Evolutionary conservation across 1,140 invertebrate genomes (phyloP), one percentile per base, ranked within the genome.

Genomic region (Orchestia grillus): DNA sequence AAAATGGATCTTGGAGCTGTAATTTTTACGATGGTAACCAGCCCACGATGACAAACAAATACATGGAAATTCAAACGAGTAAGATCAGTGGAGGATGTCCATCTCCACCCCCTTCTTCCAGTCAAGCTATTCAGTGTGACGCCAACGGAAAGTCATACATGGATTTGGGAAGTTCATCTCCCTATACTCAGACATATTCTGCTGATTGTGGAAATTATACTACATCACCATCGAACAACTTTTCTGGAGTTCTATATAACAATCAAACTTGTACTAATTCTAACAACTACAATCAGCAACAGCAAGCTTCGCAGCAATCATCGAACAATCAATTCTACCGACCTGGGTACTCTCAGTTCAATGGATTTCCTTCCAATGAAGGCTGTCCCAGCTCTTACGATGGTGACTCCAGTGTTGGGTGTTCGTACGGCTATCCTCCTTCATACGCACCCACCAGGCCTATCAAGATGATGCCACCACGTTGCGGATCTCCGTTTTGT

Each of bases 81-180:
- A 88, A 92, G 36, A 91, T 91, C n/a, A 47, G 95, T 41, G 87
- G 62, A 87, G 95, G 45, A 16, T 77, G 57, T 87, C 41, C 95
- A 57, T 42, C 95, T 44, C 95, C 95, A 41, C 95, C 62, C 95
- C 96, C 44, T 91, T 87, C 95, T 43, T 47, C 95, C 47, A 97
- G 98, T 97, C 98, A 98, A 97, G 99, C 98, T 97, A 99, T 99
- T 97, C 98, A 98, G 92, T 98, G 98, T 97, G 99, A 99, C 96
- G 98, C 99, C 97, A 99, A 99, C 97, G 99, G 99, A 96, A 99
- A 99, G 97, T 99, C 98, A 95, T 99, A 99, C 97, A 97, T 99
- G 97, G 98, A 99, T 97, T 97, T 99, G 96, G 99, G 98, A 88
- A 97, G 96, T 95, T 96, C 96, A 94, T 96, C 96, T 77, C 96